Evolutionary conservation across 2,888 invertebrate species (phyloP).

Genomic region (Synanthedon andrenaeformis): DNA sequence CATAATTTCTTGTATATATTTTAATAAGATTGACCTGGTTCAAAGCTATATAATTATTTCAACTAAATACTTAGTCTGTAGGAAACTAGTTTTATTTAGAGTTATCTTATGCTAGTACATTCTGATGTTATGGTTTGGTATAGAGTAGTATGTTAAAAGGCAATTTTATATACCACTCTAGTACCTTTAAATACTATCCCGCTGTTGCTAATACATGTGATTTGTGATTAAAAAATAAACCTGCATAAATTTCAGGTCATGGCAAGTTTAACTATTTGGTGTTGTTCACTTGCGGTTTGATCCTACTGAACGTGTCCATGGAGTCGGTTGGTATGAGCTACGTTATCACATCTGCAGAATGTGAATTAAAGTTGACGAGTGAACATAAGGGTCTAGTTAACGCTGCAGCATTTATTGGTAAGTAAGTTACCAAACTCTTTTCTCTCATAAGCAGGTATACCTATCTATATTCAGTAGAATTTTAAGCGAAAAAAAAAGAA

Average conservation of each 20-base stretch:
- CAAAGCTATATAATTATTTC: no score
- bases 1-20: no score
- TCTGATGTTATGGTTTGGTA: no score
- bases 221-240: no score
- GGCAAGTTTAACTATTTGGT: slow-evolving; percentile 73
- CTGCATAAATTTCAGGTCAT: slow-evolving; percentile 44
- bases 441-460: neutral
- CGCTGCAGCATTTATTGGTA: slow-evolving; percentile 75
- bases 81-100: no score
- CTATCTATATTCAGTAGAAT: neutral
- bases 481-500: neutral
- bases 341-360: slow-evolving; percentile 75
- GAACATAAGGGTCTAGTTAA: slow-evolving; percentile 73
- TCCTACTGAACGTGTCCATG: slow-evolving; percentile 75
- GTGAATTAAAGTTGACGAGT: slow-evolving; percentile 71
- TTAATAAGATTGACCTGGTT: no score
- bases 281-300: slow-evolving; percentile 73
- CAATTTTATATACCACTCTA: no score
- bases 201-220: no score
- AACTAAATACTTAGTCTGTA: no score
- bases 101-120: no score
- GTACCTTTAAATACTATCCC: no score
- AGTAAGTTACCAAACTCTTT: slow-evolving; percentile 1
- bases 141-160: no score
- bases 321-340: slow-evolving; percentile 77